Evolutionary conservation across 2,797 vertebrate species (phyloP).

Genomic region (Squalus acanthias): DNA sequence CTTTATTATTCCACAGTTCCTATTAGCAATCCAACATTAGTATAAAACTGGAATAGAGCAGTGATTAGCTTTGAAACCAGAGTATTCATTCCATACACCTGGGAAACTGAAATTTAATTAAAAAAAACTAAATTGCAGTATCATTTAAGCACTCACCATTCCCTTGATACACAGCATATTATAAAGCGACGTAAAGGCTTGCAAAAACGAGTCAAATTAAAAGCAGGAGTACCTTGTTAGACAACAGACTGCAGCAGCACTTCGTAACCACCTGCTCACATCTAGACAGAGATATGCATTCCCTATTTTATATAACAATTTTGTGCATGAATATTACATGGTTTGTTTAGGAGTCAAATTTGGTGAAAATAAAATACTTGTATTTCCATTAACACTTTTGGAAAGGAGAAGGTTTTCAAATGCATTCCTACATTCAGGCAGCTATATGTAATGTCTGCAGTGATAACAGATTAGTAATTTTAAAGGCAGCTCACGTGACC

Average conservation of each 20-base stretch:
- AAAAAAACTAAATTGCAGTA: background rate
- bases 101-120: background rate
- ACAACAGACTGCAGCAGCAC: background rate
- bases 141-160: background rate
- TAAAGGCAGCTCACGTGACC: background rate
- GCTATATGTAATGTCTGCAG: background rate
- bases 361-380: background rate
- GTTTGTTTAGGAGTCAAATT: background rate
- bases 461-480: background rate
- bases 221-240: background rate
- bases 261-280: background rate
- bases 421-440: background rate
- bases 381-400: background rate
- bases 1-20: background rate
- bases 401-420: background rate
- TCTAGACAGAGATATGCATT: background rate
- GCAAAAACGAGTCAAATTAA: background rate
- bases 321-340: background rate
- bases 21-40: background rate
- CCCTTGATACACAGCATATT: background rate
- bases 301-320: background rate
- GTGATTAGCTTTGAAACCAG: slow-evolving; percentile 8
- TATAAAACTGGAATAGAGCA: background rate
- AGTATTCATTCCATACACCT: background rate
- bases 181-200: background rate